These are phyloP conservation scores for Monomorium pharaonis DNA, from an alignment of 1,140 invertebrate genomes.

Conservation along the genomic window DNA sequence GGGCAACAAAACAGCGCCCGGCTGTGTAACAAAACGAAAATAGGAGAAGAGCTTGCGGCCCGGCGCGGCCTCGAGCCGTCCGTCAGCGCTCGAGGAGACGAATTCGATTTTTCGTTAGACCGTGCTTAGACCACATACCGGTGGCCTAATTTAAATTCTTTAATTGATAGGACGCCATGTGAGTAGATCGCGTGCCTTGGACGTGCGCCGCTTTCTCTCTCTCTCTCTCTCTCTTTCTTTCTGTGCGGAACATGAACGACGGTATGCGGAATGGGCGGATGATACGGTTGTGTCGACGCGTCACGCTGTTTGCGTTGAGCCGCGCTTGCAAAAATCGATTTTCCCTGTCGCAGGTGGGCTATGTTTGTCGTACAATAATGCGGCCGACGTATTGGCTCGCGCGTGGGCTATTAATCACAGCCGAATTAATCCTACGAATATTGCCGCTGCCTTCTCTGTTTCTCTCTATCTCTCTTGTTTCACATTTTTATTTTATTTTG, in stretches of 20 bases:
- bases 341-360: slow-evolving; percentile 33
- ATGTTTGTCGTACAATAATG: slow-evolving; percentile 28
- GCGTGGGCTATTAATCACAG: slow-evolving; percentile 18
- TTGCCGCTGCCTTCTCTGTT: neutral
- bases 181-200: slow-evolving; percentile 35
- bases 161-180: slow-evolving; percentile 54
- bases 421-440: slow-evolving; percentile 30
- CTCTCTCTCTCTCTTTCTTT: no score
- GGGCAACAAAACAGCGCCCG: slow-evolving; percentile 46
- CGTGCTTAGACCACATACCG: slow-evolving; percentile 29
- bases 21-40: slow-evolving; percentile 56
- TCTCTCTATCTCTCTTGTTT: neutral
- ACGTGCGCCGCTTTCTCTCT: neutral
- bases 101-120: slow-evolving; percentile 49
- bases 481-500: neutral
- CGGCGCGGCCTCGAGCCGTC: slow-evolving; percentile 40
- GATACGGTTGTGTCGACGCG: slow-evolving; percentile 16
- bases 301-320: slow-evolving; percentile 2
- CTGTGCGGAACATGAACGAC: neutral
- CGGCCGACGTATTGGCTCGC: slow-evolving; percentile 14
- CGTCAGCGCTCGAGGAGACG: slow-evolving; percentile 30
- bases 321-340: slow-evolving; percentile 51
- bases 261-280: neutral
- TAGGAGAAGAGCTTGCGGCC: slow-evolving; percentile 42
- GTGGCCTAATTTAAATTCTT: slow-evolving; percentile 54